Conservation (phyloP, 2,797 vertebrate genomes). For the Muscicapa comitata region DNA sequence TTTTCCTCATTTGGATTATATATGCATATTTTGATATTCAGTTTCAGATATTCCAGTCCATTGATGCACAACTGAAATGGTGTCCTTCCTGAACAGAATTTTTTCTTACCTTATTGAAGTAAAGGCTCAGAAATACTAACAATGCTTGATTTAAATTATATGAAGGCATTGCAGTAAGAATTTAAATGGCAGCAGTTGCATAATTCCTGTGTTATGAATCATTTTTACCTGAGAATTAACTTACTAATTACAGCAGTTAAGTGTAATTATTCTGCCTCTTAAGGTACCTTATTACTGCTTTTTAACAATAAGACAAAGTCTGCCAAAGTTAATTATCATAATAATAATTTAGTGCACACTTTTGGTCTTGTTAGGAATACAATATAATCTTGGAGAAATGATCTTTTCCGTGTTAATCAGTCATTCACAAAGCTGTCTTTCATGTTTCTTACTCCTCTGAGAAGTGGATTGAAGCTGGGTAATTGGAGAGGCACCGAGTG, state of each 20-base stretch:
- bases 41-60: not conserved
- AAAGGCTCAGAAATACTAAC: slow-evolving; percentile 18
- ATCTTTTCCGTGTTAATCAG: slow-evolving; percentile 60
- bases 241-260: slow-evolving; percentile 77
- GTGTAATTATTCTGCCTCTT: slow-evolving; percentile 73
- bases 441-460: slow-evolving; percentile 24
- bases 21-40: not conserved
- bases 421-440: slow-evolving; percentile 53
- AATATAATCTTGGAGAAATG: slow-evolving; percentile 58
- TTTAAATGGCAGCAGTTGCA: slow-evolving; percentile 58
- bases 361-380: slow-evolving; percentile 64
- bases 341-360: slow-evolving; percentile 71
- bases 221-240: slow-evolving; percentile 70
- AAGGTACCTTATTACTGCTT: slow-evolving; percentile 69
- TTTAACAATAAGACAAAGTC: slow-evolving; percentile 69
- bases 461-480: slow-evolving; percentile 35
- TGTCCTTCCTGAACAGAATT: not conserved
- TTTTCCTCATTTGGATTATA: not conserved
- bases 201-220: slow-evolving; percentile 63
- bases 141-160: slow-evolving; percentile 27
- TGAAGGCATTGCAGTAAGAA: not conserved
- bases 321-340: slow-evolving; percentile 72
- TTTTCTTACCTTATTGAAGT: not conserved
- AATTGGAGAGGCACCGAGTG: slow-evolving; percentile 1
- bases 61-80: not conserved